These are phyloP conservation scores for Hypercompe scribonia DNA, from an alignment of 2,888 invertebrate genomes.

Conservation along the genomic window DNA sequence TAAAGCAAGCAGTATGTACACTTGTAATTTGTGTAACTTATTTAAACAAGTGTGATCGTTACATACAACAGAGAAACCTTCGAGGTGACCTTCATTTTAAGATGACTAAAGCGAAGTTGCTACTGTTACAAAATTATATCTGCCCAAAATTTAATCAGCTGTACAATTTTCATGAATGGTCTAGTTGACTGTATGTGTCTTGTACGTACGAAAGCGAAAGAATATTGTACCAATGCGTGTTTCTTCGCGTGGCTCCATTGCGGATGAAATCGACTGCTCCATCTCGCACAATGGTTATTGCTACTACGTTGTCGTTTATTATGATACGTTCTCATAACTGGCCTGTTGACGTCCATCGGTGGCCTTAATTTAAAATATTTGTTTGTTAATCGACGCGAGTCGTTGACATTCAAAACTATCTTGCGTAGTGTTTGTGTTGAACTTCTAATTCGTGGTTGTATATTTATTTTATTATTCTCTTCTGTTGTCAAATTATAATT, in stretches of 20 bases:
- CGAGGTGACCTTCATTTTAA: conserved; percentile 8
- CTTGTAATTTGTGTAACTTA: conserved; percentile 1
- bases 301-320: conserved; percentile 8
- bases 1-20: neutral
- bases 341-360: conserved; percentile 1
- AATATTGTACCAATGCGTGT: conserved; percentile 3
- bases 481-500: neutral
- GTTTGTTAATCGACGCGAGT: conserved; percentile 3
- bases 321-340: conserved; percentile 12
- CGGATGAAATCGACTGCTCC: conserved; percentile 20
- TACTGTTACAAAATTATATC: neutral
- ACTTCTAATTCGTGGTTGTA: neutral
- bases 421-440: neutral
- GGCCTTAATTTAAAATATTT: conserved; percentile 13
- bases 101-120: conserved; percentile 6
- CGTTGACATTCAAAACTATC: neutral
- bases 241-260: conserved; percentile 5
- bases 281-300: conserved; percentile 16
- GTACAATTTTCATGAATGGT: neutral
- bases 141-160: neutral
- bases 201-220: neutral
- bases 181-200: neutral
- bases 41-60: conserved; percentile 14
- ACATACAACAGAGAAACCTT: conserved; percentile 10
- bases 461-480: conserved; percentile 3